These are phyloP conservation scores for Temnothorax longispinosus DNA, from an alignment of 1,140 invertebrate genomes.

Conservation along the genomic window DNA sequence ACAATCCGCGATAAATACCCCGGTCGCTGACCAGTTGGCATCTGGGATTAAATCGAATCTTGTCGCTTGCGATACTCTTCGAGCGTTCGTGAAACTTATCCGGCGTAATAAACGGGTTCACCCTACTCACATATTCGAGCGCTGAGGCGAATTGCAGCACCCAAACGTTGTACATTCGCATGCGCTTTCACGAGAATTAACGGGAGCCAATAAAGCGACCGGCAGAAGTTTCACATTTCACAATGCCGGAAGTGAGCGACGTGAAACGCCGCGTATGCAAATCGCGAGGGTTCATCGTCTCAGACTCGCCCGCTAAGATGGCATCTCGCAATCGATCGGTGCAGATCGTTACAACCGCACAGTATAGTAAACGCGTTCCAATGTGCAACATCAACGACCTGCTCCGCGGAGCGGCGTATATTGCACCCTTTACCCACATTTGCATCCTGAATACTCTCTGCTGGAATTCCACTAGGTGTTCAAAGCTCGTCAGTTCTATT, in stretches of 20 bases:
- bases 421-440: constrained; percentile 55
- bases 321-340: constrained; percentile 55
- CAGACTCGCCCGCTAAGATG: constrained; percentile 43
- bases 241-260: constrained; percentile 34
- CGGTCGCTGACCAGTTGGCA: background rate
- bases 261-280: constrained; percentile 56
- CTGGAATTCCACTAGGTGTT: constrained; percentile 59
- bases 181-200: constrained; percentile 30
- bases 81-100: constrained; percentile 16
- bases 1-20: background rate
- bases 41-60: constrained; percentile 34
- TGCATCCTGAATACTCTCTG: constrained; percentile 6
- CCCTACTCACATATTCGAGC: background rate
- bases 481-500: constrained; percentile 31
- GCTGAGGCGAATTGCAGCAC: background rate
- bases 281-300: constrained; percentile 56
- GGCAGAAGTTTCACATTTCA: constrained; percentile 43
- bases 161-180: background rate
- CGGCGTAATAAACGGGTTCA: background rate
- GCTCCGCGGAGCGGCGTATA: background rate
- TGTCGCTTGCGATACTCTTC: background rate
- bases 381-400: constrained; percentile 20
- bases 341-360: constrained; percentile 38
- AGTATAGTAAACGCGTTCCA: constrained; percentile 1
- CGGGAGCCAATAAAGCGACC: constrained; percentile 28